Evolutionary conservation across 2,113 vertebrate species (phyloP).

Genomic region (Maccullochella peelii): DNA sequence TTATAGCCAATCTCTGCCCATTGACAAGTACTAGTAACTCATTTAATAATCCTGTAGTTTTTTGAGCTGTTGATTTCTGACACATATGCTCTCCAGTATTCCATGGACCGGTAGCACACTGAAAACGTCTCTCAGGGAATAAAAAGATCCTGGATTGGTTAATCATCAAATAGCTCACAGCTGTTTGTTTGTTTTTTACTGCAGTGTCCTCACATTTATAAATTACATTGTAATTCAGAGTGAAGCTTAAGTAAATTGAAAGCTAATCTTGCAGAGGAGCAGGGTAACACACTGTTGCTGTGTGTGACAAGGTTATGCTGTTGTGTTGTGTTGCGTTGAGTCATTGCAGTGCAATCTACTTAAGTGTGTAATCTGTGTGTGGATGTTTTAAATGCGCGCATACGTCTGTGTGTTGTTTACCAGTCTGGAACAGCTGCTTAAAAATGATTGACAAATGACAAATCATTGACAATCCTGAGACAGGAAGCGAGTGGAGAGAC

Average conservation of each 20-base stretch:
- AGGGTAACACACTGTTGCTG: neutral
- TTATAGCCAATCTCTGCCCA: neutral
- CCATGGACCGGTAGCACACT: neutral
- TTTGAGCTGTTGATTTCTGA: neutral
- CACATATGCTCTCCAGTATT: neutral
- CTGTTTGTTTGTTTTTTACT: neutral
- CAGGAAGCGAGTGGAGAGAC: neutral
- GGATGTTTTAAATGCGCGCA: neutral
- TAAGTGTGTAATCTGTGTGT: conserved; percentile 15
- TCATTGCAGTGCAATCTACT: conserved; percentile 16
- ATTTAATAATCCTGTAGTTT: neutral
- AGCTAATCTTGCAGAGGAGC: conserved; percentile 2
- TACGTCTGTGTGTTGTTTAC: neutral
- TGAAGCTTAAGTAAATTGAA: conserved; percentile 7
- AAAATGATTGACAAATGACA: conserved; percentile 61
- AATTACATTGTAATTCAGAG: conserved; percentile 14
- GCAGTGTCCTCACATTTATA: neutral
- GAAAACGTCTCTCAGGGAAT: neutral
- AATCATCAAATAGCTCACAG: conserved; percentile 1
- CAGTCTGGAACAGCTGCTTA: conserved; percentile 43
- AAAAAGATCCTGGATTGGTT: neutral
- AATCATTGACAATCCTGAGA: conserved; percentile 34
- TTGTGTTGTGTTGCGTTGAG: conserved; percentile 9
- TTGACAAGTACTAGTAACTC: neutral
- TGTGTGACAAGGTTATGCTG: neutral